These are phyloP conservation scores for Nothobranchius kuhntae DNA, from an alignment of 2,113 vertebrate genomes.

Conservation along the genomic window DNA sequence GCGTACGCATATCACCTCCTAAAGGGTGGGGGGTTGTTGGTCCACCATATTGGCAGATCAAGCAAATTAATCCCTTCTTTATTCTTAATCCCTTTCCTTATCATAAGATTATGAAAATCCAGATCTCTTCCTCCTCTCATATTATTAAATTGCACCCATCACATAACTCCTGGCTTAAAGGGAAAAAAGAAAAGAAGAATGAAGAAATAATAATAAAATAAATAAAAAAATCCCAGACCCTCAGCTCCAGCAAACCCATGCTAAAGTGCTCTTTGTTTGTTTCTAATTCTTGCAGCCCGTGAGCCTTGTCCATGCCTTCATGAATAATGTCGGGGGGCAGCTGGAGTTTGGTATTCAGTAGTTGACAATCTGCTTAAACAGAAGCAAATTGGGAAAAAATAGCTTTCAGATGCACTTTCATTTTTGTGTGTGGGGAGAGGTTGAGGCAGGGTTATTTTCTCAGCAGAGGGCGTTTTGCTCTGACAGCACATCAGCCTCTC, in stretches of 20 bases:
- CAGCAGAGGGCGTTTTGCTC: constrained; percentile 46
- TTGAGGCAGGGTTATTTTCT: constrained; percentile 60
- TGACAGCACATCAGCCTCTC: constrained; percentile 42
- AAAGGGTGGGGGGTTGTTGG: constrained; percentile 71
- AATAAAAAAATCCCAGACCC: constrained; percentile 31
- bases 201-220: constrained; percentile 41
- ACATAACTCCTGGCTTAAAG: constrained; percentile 78
- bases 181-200: constrained; percentile 67
- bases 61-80: constrained; percentile 86
- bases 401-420: constrained; percentile 68
- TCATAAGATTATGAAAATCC: constrained; percentile 84
- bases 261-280: constrained; percentile 74
- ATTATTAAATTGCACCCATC: constrained; percentile 83
- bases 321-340: constrained; percentile 68
- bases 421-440: constrained; percentile 51
- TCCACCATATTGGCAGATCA: constrained; percentile 83
- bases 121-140: constrained; percentile 79
- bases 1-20: constrained; percentile 74
- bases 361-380: constrained; percentile 75
- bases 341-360: constrained; percentile 68
- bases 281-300: constrained; percentile 65
- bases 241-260: constrained; percentile 43
- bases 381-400: constrained; percentile 72
- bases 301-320: constrained; percentile 36
- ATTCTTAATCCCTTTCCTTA: constrained; percentile 82